Evolutionary conservation across 2,888 invertebrate species (phyloP).

Genomic region (Geophilus truncorum): DNA sequence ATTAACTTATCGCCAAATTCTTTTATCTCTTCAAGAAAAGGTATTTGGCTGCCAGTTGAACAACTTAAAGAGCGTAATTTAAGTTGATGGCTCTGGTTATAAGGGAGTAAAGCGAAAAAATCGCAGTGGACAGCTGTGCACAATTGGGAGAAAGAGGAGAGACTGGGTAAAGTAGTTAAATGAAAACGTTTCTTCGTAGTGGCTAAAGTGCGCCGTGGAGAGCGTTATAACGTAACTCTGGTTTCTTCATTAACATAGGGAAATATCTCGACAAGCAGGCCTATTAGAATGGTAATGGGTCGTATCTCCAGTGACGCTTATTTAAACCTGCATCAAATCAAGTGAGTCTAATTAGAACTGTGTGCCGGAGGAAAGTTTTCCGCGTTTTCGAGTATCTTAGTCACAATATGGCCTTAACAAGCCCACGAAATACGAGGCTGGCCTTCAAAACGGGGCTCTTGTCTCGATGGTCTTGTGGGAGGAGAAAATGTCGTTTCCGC

Average conservation of each 20-base stretch:
- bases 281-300: constrained; percentile 16
- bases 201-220: background rate
- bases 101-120: background rate
- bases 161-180: background rate
- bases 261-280: background rate
- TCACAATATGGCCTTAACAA: background rate
- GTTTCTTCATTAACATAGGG: background rate
- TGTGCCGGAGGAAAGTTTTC: background rate
- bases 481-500: background rate
- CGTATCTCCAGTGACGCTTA: constrained; percentile 1
- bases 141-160: background rate
- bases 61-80: background rate
- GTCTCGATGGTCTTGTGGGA: background rate
- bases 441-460: background rate
- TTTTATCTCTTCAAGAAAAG: background rate
- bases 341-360: constrained; percentile 3
- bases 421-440: background rate
- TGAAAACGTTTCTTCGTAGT: background rate
- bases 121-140: constrained; percentile 15
- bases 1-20: background rate
- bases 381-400: background rate
- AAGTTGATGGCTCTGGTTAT: background rate
- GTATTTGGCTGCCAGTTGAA: background rate
- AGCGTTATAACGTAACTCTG: background rate
- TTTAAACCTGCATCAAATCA: constrained; percentile 4